These are phyloP conservation scores for Atrichornis clamosus DNA, from an alignment of 2,113 vertebrate genomes.

Conservation along the genomic window DNA sequence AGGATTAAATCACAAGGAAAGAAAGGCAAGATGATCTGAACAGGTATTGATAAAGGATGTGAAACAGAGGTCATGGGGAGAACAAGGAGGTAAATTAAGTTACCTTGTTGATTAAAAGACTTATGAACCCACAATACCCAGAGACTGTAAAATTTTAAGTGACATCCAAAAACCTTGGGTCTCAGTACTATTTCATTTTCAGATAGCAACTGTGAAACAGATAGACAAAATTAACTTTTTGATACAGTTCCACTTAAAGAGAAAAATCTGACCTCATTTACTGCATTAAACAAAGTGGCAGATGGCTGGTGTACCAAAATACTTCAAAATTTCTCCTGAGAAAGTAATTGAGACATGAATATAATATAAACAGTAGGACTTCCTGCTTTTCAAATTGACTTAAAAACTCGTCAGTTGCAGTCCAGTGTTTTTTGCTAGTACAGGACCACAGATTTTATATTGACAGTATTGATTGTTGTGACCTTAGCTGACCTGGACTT, in stretches of 20 bases:
- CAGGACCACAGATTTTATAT: neutral
- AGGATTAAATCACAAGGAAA: neutral
- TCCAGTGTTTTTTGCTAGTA: neutral
- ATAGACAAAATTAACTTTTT: neutral
- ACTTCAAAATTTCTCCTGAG: neutral
- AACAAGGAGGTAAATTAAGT: neutral
- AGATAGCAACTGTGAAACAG: neutral
- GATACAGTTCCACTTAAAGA: neutral
- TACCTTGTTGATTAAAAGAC: neutral
- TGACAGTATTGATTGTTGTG: neutral
- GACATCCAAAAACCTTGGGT: neutral
- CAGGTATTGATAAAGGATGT: neutral
- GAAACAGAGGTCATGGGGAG: neutral
- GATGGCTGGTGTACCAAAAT: neutral
- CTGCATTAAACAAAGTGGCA: neutral
- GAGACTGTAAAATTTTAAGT: neutral
- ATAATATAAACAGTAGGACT: neutral
- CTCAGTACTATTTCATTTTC: neutral
- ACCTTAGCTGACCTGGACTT: neutral
- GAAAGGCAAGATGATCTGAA: neutral
- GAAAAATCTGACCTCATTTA: neutral
- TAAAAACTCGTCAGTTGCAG: neutral
- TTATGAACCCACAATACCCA: neutral
- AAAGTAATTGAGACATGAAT: neutral
- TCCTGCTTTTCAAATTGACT: neutral